phyloP scores from a whole-genome alignment of 2,113 vertebrate species.

The Bubalus kerabau region DNA sequence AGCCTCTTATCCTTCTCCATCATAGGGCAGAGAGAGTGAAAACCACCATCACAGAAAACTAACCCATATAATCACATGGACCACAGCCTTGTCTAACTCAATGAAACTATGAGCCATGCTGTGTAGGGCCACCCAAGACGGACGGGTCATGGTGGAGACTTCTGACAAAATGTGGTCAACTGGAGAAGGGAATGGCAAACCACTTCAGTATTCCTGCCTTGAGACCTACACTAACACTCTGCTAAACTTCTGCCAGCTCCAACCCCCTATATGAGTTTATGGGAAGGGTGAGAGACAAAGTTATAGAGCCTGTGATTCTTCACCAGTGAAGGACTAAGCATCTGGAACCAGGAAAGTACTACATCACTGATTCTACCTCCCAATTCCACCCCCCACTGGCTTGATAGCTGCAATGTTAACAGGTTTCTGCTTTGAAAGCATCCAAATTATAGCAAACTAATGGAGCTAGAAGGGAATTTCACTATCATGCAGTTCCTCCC shows the following conservation, averaged over 20 bases:
- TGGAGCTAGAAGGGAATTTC: background rate
- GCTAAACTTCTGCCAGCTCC: background rate
- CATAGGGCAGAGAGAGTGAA: background rate
- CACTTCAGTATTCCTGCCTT: background rate
- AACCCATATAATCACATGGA: background rate
- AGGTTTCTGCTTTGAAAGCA: background rate
- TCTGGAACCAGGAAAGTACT: background rate
- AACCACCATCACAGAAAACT: background rate
- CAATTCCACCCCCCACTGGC: background rate
- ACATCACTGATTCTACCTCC: background rate
- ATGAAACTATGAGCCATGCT: background rate
- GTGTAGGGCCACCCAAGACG: background rate
- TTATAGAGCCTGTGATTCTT: background rate
- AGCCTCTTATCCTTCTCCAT: background rate
- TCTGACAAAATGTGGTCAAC: background rate
- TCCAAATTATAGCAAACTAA: background rate
- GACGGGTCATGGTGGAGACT: background rate
- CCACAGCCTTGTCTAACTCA: background rate
- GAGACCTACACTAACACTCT: background rate
- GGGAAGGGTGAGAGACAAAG: background rate
- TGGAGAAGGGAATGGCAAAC: background rate
- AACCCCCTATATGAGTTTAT: background rate
- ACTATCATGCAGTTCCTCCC: background rate
- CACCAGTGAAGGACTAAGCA: background rate
- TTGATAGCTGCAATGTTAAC: background rate